A percentile compares a stretch with the other conserved stretches of the same genome.
Evolutionary conservation across 1,140 invertebrate genomes (phyloP).

Genomic region (Saccostrea glomerata): DNA sequence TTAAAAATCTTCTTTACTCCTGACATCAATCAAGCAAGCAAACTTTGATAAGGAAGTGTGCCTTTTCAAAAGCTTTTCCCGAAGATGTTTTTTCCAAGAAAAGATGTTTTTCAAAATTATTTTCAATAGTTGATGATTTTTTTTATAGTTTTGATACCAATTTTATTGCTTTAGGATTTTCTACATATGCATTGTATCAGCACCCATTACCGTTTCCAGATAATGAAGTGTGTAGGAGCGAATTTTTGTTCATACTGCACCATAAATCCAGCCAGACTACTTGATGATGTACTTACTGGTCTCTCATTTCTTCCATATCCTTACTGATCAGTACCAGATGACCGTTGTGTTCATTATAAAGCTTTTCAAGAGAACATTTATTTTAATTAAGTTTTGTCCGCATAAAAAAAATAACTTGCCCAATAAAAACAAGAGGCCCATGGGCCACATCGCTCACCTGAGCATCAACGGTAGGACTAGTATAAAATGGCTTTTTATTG

Average conservation of each 20-base stretch:
- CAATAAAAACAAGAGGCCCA: no score
- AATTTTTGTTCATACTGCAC: slow-evolving; percentile 20
- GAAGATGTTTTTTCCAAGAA: no score
- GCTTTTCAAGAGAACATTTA: not conserved
- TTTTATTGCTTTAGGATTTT: slow-evolving; percentile 5
- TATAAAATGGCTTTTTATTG: no score
- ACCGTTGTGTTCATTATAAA: not conserved
- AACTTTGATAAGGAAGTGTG: no score
- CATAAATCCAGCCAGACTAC: not conserved
- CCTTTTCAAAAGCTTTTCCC: no score
- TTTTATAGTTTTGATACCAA: not conserved
- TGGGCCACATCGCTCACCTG: no score
- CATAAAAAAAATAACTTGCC: no score
- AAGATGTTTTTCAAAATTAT: no score
- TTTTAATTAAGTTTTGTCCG: not conserved
- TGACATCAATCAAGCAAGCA: no score
- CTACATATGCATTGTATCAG: not conserved
- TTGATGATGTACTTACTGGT: not conserved
- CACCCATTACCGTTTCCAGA: slow-evolving; percentile 3
- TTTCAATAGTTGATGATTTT: no score
- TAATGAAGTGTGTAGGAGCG: not conserved
- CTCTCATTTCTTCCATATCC: not conserved
- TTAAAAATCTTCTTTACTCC: no score
- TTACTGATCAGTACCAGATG: slow-evolving; percentile 32
- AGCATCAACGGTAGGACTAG: no score